A percentile compares a stretch with the other conserved stretches of the same genome.
Conservation (phyloP, 2,888 invertebrate genomes). For the Smittia aterrima region DNA sequence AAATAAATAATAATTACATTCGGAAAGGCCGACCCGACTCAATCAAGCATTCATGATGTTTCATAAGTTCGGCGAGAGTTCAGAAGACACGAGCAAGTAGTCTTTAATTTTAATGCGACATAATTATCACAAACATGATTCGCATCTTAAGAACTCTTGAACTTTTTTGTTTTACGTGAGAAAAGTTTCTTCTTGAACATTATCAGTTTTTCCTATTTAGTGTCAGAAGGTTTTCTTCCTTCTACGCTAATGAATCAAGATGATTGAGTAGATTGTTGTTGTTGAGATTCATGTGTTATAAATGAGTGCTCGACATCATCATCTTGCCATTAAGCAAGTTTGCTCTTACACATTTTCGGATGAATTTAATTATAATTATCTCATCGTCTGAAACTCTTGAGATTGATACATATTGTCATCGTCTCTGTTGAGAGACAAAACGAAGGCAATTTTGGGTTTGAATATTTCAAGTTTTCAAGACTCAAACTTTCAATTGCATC, state of each 20-base stretch:
- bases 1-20: background rate
- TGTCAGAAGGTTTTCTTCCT: background rate
- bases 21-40: background rate
- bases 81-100: background rate
- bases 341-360: background rate
- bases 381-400: background rate
- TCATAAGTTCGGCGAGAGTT: background rate
- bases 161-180: background rate
- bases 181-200: background rate
- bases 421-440: background rate
- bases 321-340: background rate
- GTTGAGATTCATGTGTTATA: background rate
- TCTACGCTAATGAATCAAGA: conserved; percentile 28
- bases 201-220: background rate
- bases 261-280: conserved; percentile 29
- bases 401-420: background rate
- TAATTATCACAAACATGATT: background rate
- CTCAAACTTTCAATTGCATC: too few species aligned
- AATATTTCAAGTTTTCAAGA: too few species aligned
- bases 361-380: conserved; percentile 17
- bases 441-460: background rate
- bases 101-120: conserved; percentile 3
- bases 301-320: conserved; percentile 31
- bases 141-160: background rate
- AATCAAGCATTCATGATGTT: too few species aligned